Conservation (phyloP, 2,113 vertebrate genomes). For the Seriola rivoliana region DNA sequence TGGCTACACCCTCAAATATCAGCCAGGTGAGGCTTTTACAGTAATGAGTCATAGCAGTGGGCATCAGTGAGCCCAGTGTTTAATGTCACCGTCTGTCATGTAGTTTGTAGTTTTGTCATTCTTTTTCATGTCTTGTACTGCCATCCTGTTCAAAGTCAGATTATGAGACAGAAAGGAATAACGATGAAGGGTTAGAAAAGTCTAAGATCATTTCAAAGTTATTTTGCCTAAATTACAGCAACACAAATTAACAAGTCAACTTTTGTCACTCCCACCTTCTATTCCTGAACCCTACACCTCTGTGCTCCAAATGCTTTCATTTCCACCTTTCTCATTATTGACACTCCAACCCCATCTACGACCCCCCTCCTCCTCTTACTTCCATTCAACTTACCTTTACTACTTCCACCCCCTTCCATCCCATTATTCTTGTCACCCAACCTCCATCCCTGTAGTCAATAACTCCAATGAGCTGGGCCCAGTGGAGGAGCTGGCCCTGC, state of each 20-base stretch:
- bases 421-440: slow-evolving; percentile 49
- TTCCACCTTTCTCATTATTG: slow-evolving; percentile 49
- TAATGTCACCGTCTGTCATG: slow-evolving; percentile 41
- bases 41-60: not conserved
- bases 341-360: slow-evolving; percentile 42
- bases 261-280: slow-evolving; percentile 69
- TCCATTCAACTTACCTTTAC: slow-evolving; percentile 54
- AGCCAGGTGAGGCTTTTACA: slow-evolving; percentile 89
- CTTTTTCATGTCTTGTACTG: slow-evolving; percentile 53
- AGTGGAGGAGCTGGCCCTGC: slow-evolving; percentile 90
- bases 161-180: not conserved
- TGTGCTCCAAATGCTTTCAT: slow-evolving; percentile 51
- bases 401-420: slow-evolving; percentile 41
- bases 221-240: slow-evolving; percentile 43
- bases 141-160: slow-evolving; percentile 43
- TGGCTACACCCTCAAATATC: slow-evolving; percentile 93
- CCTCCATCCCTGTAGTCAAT: slow-evolving; percentile 88
- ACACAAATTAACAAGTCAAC: slow-evolving; percentile 73
- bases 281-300: slow-evolving; percentile 64
- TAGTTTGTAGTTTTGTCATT: slow-evolving; percentile 62
- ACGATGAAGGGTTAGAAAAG: slow-evolving; percentile 19
- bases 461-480: slow-evolving; percentile 93
- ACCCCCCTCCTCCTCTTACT: slow-evolving; percentile 24
- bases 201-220: slow-evolving; percentile 35
- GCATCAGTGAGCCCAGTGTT: not conserved